Evolutionary conservation across 2,113 vertebrate species (phyloP), one percentile per base, ranked within the genome.

Genomic region (Prolemur simus): DNA sequence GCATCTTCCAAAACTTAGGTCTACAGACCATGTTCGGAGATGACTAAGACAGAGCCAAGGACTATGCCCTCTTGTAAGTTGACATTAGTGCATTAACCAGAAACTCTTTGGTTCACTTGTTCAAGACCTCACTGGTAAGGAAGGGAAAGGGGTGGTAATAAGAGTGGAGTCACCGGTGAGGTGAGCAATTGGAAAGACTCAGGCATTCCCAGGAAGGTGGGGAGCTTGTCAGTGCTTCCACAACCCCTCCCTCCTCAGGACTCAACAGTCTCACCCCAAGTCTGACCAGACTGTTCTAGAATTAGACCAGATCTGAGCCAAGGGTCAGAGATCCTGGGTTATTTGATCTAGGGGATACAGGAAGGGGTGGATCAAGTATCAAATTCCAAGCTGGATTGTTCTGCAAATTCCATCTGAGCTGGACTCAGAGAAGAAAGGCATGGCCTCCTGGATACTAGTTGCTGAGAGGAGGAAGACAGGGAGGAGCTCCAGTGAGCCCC

Each of bases 381-480:
- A 96, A 27, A 87, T 88, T 54, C 78, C 94, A 82, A 94, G 83
- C 49, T 77, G 80, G 27, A 34, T 25, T 73, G 88, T 89, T 87
- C 74, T 90, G 64, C 77, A 92, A 88, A 88, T 85, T 64, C 60
- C 37, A 17, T 74, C 84, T 39, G 52, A 85, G 87, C 60, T 49
- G 18, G 74, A 54, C 64, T 80, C 8, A 0, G 17, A 42, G 37
- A 27, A 80, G 94, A 56, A 85, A 83, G 68, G 17, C 21, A 6
- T 2, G 17, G 7, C 34, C 82, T 74, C 32, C 25, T 12, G 25
- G 90, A 15, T 10, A 49, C 49, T 94, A 47, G 52, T 11, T 81
- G 81, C 68, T 15, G 29, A 64, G 45, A n/a, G 45, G 25, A 69
- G 42, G 37, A 81, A 77, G 58, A 15, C 42, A 6, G 13, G 0